phyloP scores from a whole-genome alignment of 1,140 invertebrate genomes.

The Meteorus sp. region DNA sequence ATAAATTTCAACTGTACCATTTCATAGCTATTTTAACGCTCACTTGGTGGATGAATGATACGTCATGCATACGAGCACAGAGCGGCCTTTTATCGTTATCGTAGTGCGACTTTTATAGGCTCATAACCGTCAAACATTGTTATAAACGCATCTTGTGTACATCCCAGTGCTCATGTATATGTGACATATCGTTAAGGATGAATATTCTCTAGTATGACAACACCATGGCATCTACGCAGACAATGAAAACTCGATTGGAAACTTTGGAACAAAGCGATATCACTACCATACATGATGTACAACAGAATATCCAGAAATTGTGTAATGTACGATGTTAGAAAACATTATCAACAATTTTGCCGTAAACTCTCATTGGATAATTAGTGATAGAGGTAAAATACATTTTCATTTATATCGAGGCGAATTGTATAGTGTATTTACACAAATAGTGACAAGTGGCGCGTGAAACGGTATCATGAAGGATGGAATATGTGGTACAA shows the following conservation, averaged over 20 bases:
- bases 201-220: no score
- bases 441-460: neutral
- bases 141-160: slow-evolving; percentile 6
- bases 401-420: no score
- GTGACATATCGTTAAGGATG: neutral
- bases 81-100: slow-evolving; percentile 20
- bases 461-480: neutral
- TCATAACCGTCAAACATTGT: slow-evolving; percentile 26
- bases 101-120: slow-evolving; percentile 24
- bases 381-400: no score
- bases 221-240: no score
- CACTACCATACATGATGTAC: no score
- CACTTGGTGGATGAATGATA: neutral
- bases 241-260: no score
- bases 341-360: no score
- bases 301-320: no score
- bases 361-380: no score
- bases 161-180: neutral
- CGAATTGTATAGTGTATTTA: no score
- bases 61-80: neutral
- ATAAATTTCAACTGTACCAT: neutral
- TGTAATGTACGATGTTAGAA: no score
- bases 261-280: no score
- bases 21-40: neutral
- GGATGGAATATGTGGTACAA: neutral